phyloP scores from a whole-genome alignment of 2,797 vertebrate genomes.

The Sebastes elongatus region DNA sequence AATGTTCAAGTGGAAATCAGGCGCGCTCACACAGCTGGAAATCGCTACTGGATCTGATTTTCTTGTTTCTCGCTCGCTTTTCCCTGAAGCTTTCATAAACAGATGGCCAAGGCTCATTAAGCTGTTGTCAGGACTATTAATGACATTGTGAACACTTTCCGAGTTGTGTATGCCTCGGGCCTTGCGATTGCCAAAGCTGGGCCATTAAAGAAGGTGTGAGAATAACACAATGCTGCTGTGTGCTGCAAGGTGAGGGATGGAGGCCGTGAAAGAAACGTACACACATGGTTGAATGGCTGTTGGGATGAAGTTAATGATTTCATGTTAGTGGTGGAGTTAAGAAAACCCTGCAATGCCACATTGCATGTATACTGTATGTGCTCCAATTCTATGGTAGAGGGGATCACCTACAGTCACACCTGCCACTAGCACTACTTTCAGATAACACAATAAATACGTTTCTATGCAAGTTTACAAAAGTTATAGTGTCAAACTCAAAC shows the following conservation, averaged over 20 bases:
- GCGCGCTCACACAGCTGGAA: constrained; percentile 74
- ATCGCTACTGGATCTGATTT: constrained; percentile 81
- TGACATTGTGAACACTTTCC: constrained; percentile 82
- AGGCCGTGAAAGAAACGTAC: constrained; percentile 62
- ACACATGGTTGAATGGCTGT: constrained; percentile 38
- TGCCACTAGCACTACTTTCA: neutral
- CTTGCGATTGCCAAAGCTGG: constrained; percentile 62
- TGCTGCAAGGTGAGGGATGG: constrained; percentile 68
- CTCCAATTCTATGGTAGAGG: neutral
- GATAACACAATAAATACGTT: neutral
- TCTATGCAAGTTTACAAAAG: neutral
- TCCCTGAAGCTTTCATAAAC: constrained; percentile 79
- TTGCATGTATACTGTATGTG: neutral
- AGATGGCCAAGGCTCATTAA: constrained; percentile 83
- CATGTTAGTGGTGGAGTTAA: constrained; percentile 23
- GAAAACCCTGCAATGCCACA: constrained; percentile 2
- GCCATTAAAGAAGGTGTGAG: constrained; percentile 79
- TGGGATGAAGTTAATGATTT: constrained; percentile 61
- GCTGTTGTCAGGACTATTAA: constrained; percentile 84
- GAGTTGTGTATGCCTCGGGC: constrained; percentile 71
- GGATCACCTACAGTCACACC: neutral
- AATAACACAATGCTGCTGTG: constrained; percentile 75
- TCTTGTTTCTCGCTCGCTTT: constrained; percentile 60
- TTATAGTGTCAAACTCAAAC: neutral
- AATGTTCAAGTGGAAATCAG: constrained; percentile 83